Evolutionary conservation across 2,888 invertebrate genomes (phyloP), one percentile per base, ranked within the genome.

Genomic region (Branchipolynoe longqiensis): DNA sequence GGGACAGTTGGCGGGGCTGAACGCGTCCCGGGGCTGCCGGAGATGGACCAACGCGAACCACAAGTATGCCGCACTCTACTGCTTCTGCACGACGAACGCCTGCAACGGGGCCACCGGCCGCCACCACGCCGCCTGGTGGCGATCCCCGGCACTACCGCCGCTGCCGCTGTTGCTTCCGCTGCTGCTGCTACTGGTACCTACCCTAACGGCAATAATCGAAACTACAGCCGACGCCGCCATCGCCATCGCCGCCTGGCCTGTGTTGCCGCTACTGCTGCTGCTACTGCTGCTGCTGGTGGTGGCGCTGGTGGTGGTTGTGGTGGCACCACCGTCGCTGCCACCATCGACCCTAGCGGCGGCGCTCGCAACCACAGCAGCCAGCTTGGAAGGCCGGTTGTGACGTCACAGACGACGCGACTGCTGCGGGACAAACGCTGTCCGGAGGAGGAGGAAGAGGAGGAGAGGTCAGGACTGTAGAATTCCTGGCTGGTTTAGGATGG

Each of bases 61-160:
- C 1, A 89, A 88, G 41, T 89, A 89, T 84, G 89, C 88, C 12
- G 90, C 90, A 14, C 82, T 86, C 64, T 90, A 89, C 86, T 91
- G 91, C 84, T 90, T 91, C 83, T 91, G 91, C 86, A 89, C 89
- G 86, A 89, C 88, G 8, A 89, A 90, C 83, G 88, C 86, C 84
- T 91, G 91, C 85, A 91, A 91, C 81, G 87, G 69, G 18, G 87
- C 85, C 82, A 18, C 38, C 82, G 6, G 25, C 82, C 25, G 12
- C 33, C n/a, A 14, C 41, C 1, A 40, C 40, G 0, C n/a, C n/a
- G 28, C 48, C 25, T 14, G 18, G 2, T 4, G 6, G 4, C 33
- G 64, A 33, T 22, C 12, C 12, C 62, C 2, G 14, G 12, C 18
- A 6, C 28, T 18, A 1, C 41, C 31, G 4, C 22, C 78, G 6